These are phyloP conservation scores for Campaea margaritaria DNA, from an alignment of 2,888 invertebrate species.

Conservation along the genomic window DNA sequence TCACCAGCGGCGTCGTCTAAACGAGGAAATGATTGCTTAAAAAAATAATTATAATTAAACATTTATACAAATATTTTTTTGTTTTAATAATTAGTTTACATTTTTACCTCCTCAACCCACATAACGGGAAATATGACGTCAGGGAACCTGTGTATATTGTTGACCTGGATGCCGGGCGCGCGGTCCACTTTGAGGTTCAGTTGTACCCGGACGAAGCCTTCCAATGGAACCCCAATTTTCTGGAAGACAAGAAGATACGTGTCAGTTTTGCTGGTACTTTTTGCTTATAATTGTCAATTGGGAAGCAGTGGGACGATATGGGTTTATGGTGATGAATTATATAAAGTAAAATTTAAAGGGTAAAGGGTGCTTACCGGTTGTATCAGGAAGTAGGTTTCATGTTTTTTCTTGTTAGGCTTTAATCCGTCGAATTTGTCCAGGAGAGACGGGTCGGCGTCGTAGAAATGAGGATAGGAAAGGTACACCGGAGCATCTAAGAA, in stretches of 20 bases:
- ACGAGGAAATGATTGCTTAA: too few relatives aligned
- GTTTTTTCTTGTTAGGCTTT: slow-evolving; percentile 87
- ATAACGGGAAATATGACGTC: slow-evolving; percentile 93
- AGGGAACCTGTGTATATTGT: slow-evolving; percentile 90
- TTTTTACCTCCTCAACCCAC: slow-evolving; percentile 93
- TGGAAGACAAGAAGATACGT: slow-evolving; percentile 64
- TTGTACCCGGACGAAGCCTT: slow-evolving; percentile 92
- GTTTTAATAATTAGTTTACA: not conserved
- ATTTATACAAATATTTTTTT: too few relatives aligned
- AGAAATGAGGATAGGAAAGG: slow-evolving; percentile 95
- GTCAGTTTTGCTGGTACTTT: too few relatives aligned
- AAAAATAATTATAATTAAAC: too few relatives aligned
- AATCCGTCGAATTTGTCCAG: slow-evolving; percentile 89
- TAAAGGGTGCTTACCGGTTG: slow-evolving; percentile 88
- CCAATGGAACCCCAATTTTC: slow-evolving; percentile 94
- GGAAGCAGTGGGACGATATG: not conserved
- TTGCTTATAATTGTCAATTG: too few relatives aligned
- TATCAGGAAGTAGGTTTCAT: slow-evolving; percentile 92
- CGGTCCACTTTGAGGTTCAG: slow-evolving; percentile 92
- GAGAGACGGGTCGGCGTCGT: slow-evolving; percentile 90
- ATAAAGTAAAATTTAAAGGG: not conserved
- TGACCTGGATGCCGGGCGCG: slow-evolving; percentile 87
- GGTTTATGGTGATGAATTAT: too few relatives aligned
- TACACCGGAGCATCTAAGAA: slow-evolving; percentile 93
- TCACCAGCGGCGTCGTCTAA: too few relatives aligned